A percentile compares a stretch with the other conserved stretches of the same genome.
Conservation (phyloP, 2,888 invertebrate species). For the Dexiosoma caninum region DNA sequence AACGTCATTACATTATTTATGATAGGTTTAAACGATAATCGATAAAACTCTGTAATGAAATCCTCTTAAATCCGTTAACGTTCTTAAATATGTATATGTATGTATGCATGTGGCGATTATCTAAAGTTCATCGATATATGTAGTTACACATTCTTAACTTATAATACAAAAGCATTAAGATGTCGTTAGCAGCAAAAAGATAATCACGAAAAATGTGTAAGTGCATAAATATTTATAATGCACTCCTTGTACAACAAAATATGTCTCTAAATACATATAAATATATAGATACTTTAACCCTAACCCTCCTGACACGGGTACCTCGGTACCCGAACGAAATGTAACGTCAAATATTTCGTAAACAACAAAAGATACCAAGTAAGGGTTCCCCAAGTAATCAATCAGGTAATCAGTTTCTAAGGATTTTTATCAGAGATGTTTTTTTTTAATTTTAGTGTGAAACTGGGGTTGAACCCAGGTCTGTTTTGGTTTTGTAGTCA, state of each 20-base stretch:
- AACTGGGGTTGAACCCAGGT: too few relatives aligned
- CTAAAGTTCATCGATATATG: neutral
- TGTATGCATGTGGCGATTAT: neutral
- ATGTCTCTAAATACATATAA: too few relatives aligned
- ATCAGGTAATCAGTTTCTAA: too few relatives aligned
- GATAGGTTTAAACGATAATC: slow-evolving; percentile 8
- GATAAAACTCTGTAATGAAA: neutral
- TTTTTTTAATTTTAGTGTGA: too few relatives aligned
- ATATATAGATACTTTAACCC: neutral
- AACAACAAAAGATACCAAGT: too few relatives aligned
- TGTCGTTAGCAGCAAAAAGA: slow-evolving; percentile 50
- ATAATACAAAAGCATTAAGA: slow-evolving; percentile 53
- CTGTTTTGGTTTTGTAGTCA: too few relatives aligned
- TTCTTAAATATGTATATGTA: neutral
- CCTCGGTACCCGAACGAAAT: neutral
- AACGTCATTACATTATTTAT: neutral
- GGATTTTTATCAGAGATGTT: too few relatives aligned
- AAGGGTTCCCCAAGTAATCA: too few relatives aligned
- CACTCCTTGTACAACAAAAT: neutral
- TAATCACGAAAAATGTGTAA: slow-evolving; percentile 43
- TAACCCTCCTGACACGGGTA: neutral
- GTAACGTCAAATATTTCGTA: neutral
- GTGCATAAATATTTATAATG: slow-evolving; percentile 17
- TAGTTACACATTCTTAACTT: neutral
- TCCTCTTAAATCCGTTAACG: neutral